Evolutionary conservation across 2,888 invertebrate genomes (phyloP), one percentile per base, ranked within the genome.

Genomic region (Drosophila leonis): DNA sequence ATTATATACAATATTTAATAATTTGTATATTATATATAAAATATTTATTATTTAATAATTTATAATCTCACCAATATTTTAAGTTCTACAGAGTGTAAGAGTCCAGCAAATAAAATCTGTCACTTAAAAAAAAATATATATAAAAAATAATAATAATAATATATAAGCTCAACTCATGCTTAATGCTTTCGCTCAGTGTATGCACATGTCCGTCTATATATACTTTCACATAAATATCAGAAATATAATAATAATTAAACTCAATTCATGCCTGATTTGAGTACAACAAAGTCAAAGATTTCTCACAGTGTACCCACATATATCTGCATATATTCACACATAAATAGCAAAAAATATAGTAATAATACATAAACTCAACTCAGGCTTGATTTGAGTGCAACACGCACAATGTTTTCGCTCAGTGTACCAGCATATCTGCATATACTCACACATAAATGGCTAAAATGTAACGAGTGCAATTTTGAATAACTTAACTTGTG

Each of bases 401-500:
- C 29, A n/a, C 15, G 2, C 48, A 10, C 48, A 4, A 15, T 15
- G 4, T 8, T 41, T 42, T 56, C 55, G 29, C 20, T 15, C 15
- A 56, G 56, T 42, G 62, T 15, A 62, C 10, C 18, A 4, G 12
- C 24, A 42, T 27, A 57, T 35, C 20, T 33, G 13, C 48, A 48
- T 33, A n/a, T 18, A 37, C 37, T 48, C 37, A 48, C 48, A 48
- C 37, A 29, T 10, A 48, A 48, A 48, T 59, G 27, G 48, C 59
- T 15, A 15, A 37, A 29, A 49, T 20, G 63, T 33, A 49, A 27
- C 44, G 52, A 69, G 71, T 73, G 78, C 81, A 78, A 83, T 88
- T 88, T 80, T 75, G 65, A 78, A 78, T 86, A 72, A 71, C 54
- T 78, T 65, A 77, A 63, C 57, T 59, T 62, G 27, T 65, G 76